Percentiles rank a stretch among this genome's conserved stretches.
Evolutionary conservation across 2,888 invertebrate species (phyloP).

Genomic region (Tridacna crocea): DNA sequence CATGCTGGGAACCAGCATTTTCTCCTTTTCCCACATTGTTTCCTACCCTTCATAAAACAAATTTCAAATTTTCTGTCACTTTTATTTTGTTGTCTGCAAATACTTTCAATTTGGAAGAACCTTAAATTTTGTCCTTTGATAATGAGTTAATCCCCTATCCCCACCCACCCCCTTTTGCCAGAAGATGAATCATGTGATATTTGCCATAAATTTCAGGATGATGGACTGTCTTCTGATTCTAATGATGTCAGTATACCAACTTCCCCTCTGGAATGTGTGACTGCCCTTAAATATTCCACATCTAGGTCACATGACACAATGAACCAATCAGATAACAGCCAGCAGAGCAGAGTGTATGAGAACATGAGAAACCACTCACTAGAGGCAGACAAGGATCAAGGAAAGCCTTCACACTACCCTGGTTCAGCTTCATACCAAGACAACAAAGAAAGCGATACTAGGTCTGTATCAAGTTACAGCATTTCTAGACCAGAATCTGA

Average conservation of each 20-base stretch:
- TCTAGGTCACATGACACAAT: constrained; percentile 21
- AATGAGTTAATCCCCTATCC: too few relatives aligned
- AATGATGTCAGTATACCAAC: constrained; percentile 21
- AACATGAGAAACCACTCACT: constrained; percentile 24
- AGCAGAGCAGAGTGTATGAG: constrained; percentile 22
- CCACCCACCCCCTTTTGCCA: too few relatives aligned
- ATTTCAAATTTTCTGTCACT: too few relatives aligned
- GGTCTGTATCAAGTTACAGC: constrained; percentile 59
- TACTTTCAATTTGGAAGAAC: too few relatives aligned
- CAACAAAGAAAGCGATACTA: constrained; percentile 39
- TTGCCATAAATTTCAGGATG: not conserved
- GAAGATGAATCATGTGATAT: too few relatives aligned
- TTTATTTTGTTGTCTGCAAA: too few relatives aligned
- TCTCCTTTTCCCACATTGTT: too few relatives aligned
- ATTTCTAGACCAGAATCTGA: constrained; percentile 65
- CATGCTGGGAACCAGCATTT: too few relatives aligned
- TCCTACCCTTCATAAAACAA: too few relatives aligned
- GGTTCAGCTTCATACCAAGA: constrained; percentile 44
- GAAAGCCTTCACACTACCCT: constrained; percentile 35
- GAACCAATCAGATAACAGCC: constrained; percentile 23
- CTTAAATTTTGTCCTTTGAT: too few relatives aligned
- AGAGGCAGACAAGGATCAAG: constrained; percentile 3
- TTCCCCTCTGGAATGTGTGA: constrained; percentile 20
- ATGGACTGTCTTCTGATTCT: constrained; percentile 14
- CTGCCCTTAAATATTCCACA: not conserved